Base-by-base conservation (phyloP, 2,888 invertebrate genomes). In the Pterostichus niger region DNA sequence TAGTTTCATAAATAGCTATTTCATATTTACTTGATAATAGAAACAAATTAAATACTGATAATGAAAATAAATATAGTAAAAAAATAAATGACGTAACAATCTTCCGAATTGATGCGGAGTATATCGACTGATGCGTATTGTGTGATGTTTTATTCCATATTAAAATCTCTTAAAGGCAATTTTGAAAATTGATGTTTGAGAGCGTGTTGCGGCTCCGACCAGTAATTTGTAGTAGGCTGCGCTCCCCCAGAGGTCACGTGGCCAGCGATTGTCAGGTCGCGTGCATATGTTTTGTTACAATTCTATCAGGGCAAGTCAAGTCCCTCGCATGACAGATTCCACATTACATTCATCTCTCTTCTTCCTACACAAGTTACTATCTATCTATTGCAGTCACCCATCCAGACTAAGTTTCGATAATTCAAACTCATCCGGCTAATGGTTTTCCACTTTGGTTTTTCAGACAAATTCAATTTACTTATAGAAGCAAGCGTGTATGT, bases 241-340 rank as follows among this genome's bases (percentile, higher is more conserved):
- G n/a, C 52, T 31, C 15, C 35, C 56, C 54, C 40, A 56, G n/a
- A 82, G 84, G 86, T 85, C 87, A 87, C 87, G 87, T 87, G 87
- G 85, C 86, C 80, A 85, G 31, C 82, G 86, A 87, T 87, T 87
- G 86, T 85, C 85, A 82, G 85, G 87, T 86, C 87, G 87, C 87
- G 87, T 87, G 87, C 86, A 86, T 85, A 86, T 86, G 86, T 86
- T 87, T 87, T 87, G 87, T 86, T 86, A 85, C 85, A 84, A 85
- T 84, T 85, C 85, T 84, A 85, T 84, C 85, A 83, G 49, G 64
- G 49, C 33, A 73, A 73, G 71, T 56, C 68, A 73, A 73, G 71
- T 56, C 68, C 59, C 73, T 59, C 31, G 44, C 76, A 71, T 68
- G 61, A 82, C 75, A 61, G 52, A 75, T 61, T 44, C 49, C 64